Base-by-base conservation (phyloP, 1,140 invertebrate genomes). In the Atta texana region DNA sequence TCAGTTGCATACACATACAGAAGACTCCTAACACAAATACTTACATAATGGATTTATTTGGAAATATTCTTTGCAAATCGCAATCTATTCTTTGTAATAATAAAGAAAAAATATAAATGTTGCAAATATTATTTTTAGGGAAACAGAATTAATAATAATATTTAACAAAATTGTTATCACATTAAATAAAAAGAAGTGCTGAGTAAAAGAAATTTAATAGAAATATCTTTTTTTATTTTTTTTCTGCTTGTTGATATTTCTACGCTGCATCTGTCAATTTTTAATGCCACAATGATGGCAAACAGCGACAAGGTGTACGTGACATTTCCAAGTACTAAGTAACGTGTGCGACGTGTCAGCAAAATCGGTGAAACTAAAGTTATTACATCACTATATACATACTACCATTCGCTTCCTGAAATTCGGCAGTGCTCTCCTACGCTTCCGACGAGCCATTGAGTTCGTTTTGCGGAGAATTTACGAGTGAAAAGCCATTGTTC, bases 401-500 rank as follows among this genome's bases (percentile, higher is more conserved):
- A 44, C 49, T 57, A 16, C 12, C 24, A n/a, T 24, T 59, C 34
- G 31, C 14, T 86, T 86, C 63, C n/a, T 51, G 63, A 86, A 81
- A 86, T 86, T 82, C 51, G n/a, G 18, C 18, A 34, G 34, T 21
- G 6, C 39, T 49, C 39, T 49, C 80, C 72, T 44, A 86, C 64
- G 77, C 76, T 80, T 69, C 10, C 63, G 63, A 18, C 51, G 3
- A 68, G n/a, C 16, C 21, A 39, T 68, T 55, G 61, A 21, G 51
- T 86, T 86, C 75, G 24, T 68, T 86, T 81, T 44, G 55, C 18
- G 10, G 39, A 69, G 51, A 12, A 86, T 66, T 81, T 80, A 81
- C 28, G 85, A 39, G 24, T 51, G 16, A 16, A 2, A 44, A 14
- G 14, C 69, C n/a, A 75, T 84, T 84, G 55, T 84, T 57, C 34